These are phyloP conservation scores for Ahaetulla prasina DNA, from an alignment of 2,113 vertebrate genomes.

Conservation along the genomic window DNA sequence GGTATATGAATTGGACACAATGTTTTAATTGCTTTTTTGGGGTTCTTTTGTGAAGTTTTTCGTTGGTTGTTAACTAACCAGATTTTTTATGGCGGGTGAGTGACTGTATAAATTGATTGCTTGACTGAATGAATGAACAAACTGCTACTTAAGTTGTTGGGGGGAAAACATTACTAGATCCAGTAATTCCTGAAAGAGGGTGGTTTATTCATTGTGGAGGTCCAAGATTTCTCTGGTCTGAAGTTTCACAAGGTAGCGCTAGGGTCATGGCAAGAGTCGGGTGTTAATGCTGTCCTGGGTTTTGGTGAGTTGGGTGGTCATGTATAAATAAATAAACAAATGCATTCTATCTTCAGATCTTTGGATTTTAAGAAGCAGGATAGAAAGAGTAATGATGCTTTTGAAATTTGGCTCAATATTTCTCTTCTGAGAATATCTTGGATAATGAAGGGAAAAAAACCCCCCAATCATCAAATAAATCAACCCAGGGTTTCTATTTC, in stretches of 20 bases:
- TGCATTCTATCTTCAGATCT: background rate
- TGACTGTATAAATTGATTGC: background rate
- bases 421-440: background rate
- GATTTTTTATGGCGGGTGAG: background rate
- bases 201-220: background rate
- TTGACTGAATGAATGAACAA: background rate
- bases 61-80: background rate
- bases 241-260: background rate
- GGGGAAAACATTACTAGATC: background rate
- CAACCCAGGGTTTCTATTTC: background rate
- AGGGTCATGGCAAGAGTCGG: background rate
- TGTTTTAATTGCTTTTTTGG: background rate
- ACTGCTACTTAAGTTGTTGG: background rate
- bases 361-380: background rate
- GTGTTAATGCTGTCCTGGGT: background rate
- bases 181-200: background rate
- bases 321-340: background rate
- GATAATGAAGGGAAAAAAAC: background rate
- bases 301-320: background rate
- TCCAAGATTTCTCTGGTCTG: background rate
- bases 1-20: background rate
- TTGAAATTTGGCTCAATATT: background rate
- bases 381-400: background rate
- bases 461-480: background rate
- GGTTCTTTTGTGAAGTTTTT: background rate